A percentile compares a stretch with the other conserved stretches of the same genome.
These are phyloP conservation scores for Cylloceria caligata DNA, from an alignment of 2,888 invertebrate species.

Conservation along the genomic window DNA sequence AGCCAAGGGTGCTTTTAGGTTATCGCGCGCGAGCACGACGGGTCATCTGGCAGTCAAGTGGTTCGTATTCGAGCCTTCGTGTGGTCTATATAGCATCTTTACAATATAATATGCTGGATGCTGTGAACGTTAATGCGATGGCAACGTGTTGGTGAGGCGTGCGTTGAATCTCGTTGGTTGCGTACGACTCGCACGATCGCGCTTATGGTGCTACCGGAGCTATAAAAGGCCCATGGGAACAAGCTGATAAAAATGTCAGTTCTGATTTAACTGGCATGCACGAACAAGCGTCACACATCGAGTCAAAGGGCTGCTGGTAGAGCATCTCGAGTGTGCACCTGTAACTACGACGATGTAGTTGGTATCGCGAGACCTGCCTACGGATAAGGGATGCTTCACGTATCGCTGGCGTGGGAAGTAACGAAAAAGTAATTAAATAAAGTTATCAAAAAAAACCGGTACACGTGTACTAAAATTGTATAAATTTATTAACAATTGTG, in stretches of 20 bases:
- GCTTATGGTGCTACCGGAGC: slow-evolving; percentile 80
- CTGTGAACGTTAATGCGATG: slow-evolving; percentile 61
- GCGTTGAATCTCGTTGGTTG: slow-evolving; percentile 62
- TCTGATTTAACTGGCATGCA: slow-evolving; percentile 61
- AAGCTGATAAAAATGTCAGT: slow-evolving; percentile 80
- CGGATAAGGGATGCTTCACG: slow-evolving; percentile 63
- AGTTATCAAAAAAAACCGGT: background rate
- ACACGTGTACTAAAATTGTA: slow-evolving; percentile 5
- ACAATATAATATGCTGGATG: slow-evolving; percentile 29
- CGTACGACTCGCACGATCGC: slow-evolving; percentile 65
- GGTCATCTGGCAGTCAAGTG: slow-evolving; percentile 85
- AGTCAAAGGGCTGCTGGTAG: slow-evolving; percentile 58
- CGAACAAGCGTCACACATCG: background rate
- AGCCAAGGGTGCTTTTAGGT: slow-evolving; percentile 84
- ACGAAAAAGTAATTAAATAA: background rate
- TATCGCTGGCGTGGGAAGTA: slow-evolving; percentile 59
- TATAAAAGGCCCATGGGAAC: slow-evolving; percentile 82
- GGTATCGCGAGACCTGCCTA: slow-evolving; percentile 41
- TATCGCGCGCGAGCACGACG: slow-evolving; percentile 82
- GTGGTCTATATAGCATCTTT: slow-evolving; percentile 21
- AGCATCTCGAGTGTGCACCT: slow-evolving; percentile 63
- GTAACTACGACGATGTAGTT: slow-evolving; percentile 42
- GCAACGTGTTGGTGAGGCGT: slow-evolving; percentile 72
- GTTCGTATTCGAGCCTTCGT: slow-evolving; percentile 71
- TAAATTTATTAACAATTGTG: slow-evolving; percentile 14